phyloP scores from a whole-genome alignment of 2,113 vertebrate genomes.

The Donacobius atricapilla region DNA sequence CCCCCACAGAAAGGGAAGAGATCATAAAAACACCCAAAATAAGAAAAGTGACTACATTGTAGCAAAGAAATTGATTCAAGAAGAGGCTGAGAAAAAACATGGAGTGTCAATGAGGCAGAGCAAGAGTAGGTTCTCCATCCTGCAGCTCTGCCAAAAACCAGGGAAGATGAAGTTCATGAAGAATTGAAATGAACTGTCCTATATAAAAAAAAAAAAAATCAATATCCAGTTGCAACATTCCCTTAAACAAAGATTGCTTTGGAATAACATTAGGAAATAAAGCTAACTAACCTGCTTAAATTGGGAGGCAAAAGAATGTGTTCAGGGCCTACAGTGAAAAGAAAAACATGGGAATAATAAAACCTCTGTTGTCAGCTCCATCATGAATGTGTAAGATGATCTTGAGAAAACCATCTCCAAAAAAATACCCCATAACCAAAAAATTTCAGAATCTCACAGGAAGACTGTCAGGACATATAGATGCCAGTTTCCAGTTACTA shows the following conservation, averaged over 20 bases:
- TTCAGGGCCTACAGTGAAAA: not conserved
- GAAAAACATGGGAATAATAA: not conserved
- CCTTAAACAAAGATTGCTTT: not conserved
- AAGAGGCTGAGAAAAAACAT: not conserved
- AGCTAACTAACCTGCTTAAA: not conserved
- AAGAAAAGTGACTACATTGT: not conserved
- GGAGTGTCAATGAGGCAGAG: not conserved
- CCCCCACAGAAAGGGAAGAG: not conserved
- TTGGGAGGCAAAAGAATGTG: not conserved
- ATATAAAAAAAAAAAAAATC: too few species aligned
- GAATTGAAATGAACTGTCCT: not conserved
- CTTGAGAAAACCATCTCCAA: not conserved
- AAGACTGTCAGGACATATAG: not conserved
- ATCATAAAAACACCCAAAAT: not conserved
- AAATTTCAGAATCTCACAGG: not conserved
- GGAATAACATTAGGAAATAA: not conserved
- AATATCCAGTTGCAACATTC: not conserved
- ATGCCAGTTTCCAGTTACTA: not conserved
- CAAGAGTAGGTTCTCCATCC: not conserved
- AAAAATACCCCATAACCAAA: not conserved
- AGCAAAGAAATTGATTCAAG: not conserved
- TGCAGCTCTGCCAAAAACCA: not conserved
- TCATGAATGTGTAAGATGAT: not conserved
- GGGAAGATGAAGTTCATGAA: not conserved
- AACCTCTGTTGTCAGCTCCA: not conserved